Evolutionary conservation across 2,797 vertebrate genomes (phyloP), one percentile per base, ranked within the genome.

Genomic region (Hirundo rustica): DNA sequence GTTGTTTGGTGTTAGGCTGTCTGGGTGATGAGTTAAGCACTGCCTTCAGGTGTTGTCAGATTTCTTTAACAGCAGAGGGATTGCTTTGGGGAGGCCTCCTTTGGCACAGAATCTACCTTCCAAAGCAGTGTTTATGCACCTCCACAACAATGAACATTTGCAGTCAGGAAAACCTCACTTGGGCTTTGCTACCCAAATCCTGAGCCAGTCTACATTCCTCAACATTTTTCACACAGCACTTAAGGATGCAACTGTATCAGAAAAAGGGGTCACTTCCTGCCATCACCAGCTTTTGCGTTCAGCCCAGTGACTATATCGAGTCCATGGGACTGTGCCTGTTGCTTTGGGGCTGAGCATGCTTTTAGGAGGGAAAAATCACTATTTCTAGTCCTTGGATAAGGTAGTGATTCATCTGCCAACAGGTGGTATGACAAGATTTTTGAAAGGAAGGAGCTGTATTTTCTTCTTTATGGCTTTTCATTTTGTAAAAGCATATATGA

Each of bases 401-500:
- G 17, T 47, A 36, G 11, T 79, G 45, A 30, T 62, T 87, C 20
- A 13, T 38, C n/a, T 38, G 40, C 51, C 17, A 72, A 38, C 27
- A 42, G 38, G 54, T 14, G n/a, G 5, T 64, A 13, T 32, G 45
- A 40, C 7, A 45, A 25, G n/a, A n/a, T 10, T 75, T 93, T 89
- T 44, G 32, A 9, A 61, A 92, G 50, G 53, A 76, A 79, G 26
- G 5, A 2, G 21, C 23, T 45, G 1, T 17, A 11, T 79, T 76
- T 93, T 79, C 13, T 65, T 75, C 22, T 78, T 81, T 42, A 2
- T 68, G 44, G 60, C 27, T 36, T 62, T 26, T 54, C 7, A 48
- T 80, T 92, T 77, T 91, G 57, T 83, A 47, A 89, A 85, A 83
- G 27, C 30, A 78, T 32, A 10, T 9, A 10, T 89, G 61, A 77